phyloP scores from a whole-genome alignment of 2,797 vertebrate genomes.

The Anolis apletophallus region DNA sequence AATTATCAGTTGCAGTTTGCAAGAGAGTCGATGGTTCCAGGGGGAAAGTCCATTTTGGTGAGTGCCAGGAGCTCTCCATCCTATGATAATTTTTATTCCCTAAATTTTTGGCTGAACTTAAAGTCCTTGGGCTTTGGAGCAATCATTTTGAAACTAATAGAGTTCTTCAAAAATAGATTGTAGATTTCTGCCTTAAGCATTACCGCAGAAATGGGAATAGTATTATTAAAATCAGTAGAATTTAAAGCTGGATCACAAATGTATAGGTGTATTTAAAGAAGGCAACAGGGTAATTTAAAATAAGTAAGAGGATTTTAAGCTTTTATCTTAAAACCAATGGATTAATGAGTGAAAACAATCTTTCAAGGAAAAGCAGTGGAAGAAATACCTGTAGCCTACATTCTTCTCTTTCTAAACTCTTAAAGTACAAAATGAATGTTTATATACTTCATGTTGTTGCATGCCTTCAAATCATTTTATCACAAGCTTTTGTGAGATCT shows the following conservation, averaged over 20 bases:
- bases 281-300: not conserved
- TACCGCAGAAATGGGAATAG: not conserved
- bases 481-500: no score
- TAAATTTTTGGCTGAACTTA: not conserved
- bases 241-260: slow-evolving; percentile 1
- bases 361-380: not conserved
- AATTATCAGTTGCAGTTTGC: not conserved
- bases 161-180: not conserved
- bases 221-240: not conserved
- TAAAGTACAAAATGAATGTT: not conserved
- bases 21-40: not conserved
- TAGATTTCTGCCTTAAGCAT: not conserved
- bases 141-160: not conserved
- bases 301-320: not conserved
- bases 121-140: not conserved
- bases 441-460: not conserved
- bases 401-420: not conserved
- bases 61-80: not conserved
- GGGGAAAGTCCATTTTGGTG: not conserved
- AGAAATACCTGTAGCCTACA: not conserved
- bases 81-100: not conserved
- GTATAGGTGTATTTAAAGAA: not conserved
- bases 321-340: not conserved
- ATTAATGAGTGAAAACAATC: no score
- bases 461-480: no score